phyloP scores from a whole-genome alignment of 2,113 vertebrate genomes.

The Anser brachyrhynchus region DNA sequence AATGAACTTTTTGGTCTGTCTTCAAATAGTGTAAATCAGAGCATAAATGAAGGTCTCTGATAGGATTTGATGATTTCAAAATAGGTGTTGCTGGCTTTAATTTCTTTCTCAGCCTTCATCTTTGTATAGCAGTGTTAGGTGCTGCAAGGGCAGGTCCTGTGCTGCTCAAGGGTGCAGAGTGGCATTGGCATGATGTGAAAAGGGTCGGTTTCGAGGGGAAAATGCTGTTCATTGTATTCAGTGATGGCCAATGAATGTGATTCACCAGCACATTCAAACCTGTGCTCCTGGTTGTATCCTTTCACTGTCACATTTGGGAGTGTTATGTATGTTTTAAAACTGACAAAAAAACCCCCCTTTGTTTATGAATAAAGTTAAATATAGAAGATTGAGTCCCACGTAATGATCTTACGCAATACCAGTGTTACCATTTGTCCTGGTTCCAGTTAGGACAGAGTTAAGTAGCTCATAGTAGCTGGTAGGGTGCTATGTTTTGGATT shows the following conservation, averaged over 20 bases:
- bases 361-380: neutral
- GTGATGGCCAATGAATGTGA: constrained; percentile 51
- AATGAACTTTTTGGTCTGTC: constrained; percentile 4
- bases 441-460: too few relatives aligned
- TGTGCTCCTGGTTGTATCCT: neutral
- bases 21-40: neutral
- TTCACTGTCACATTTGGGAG: neutral
- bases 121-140: neutral
- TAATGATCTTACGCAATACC: neutral
- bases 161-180: neutral
- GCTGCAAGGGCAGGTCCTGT: neutral
- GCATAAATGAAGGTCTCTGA: neutral
- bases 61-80: neutral
- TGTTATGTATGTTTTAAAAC: neutral
- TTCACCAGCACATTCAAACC: neutral
- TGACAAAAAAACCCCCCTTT: neutral
- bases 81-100: neutral
- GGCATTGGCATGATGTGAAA: fast-evolving
- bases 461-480: too few relatives aligned
- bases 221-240: constrained; percentile 35
- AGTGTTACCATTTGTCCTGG: neutral
- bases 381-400: fast-evolving
- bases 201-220: neutral
- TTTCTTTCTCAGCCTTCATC: neutral
- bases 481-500: too few relatives aligned